phyloP scores from a whole-genome alignment of 2,797 vertebrate genomes.

The Lates japonicus region DNA sequence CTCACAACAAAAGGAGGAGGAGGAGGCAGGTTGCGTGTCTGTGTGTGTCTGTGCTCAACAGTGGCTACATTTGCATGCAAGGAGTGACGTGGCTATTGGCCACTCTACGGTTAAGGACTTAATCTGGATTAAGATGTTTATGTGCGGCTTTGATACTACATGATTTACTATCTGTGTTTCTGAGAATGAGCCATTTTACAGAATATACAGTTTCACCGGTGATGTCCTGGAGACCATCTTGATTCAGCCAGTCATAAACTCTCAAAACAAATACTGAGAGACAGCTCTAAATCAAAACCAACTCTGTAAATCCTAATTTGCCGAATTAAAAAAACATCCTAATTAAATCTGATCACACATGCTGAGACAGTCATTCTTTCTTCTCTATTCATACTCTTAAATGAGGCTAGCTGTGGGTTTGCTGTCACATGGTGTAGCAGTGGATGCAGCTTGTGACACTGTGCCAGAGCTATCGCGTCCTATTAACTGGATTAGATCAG shows the following conservation, averaged over 20 bases:
- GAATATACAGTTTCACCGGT: slow-evolving; percentile 7
- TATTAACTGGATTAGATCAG: slow-evolving; percentile 58
- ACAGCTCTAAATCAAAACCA: neutral
- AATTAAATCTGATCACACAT: slow-evolving; percentile 3
- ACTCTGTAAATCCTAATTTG: neutral
- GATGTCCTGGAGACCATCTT: neutral
- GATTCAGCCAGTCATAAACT: neutral
- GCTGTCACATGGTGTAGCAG: slow-evolving; percentile 39
- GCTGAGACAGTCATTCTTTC: neutral
- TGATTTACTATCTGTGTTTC: slow-evolving; percentile 1
- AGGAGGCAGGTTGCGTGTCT: neutral
- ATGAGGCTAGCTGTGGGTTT: slow-evolving; percentile 17
- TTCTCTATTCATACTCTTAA: slow-evolving; percentile 17
- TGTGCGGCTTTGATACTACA: neutral
- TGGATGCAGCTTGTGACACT: slow-evolving; percentile 39
- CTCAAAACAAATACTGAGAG: neutral
- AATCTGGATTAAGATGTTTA: slow-evolving; percentile 42
- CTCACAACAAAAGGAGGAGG: neutral
- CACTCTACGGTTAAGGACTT: neutral
- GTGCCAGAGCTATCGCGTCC: slow-evolving; percentile 37
- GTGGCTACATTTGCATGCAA: slow-evolving; percentile 25
- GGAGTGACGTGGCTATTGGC: slow-evolving; percentile 5
- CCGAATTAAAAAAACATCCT: neutral
- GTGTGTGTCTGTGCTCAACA: neutral
- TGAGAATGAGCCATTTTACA: slow-evolving; percentile 17